Conservation (phyloP, 2,113 vertebrate genomes). For the Mungos mungo region DNA sequence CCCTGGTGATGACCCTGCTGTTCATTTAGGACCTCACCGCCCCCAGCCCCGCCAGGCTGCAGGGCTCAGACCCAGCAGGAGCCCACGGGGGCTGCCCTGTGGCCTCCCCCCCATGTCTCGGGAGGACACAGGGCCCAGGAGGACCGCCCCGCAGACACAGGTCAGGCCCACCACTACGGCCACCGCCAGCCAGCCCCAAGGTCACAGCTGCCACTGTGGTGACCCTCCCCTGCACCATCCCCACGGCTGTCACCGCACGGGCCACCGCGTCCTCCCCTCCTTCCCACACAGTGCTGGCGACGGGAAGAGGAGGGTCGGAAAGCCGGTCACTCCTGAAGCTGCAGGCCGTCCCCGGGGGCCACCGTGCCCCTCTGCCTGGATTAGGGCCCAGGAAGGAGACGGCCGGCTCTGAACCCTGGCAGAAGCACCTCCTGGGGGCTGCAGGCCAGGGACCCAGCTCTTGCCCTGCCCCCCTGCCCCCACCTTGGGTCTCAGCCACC, state of each 20-base stretch:
- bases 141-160: rapidly evolving
- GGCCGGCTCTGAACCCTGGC: background rate
- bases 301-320: rapidly evolving
- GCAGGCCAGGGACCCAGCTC: background rate
- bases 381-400: background rate
- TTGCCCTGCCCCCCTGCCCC: rapidly evolving
- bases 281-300: no score
- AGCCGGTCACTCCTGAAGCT: rapidly evolving
- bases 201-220: rapidly evolving
- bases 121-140: background rate
- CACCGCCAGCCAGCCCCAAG: background rate
- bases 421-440: no score
- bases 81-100: rapidly evolving
- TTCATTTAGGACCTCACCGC: background rate
- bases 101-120: background rate
- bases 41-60: rapidly evolving
- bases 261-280: rapidly evolving
- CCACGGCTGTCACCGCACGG: rapidly evolving
- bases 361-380: rapidly evolving
- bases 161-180: background rate
- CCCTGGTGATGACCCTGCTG: rapidly evolving
- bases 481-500: background rate
- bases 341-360: rapidly evolving
- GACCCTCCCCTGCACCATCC: background rate
- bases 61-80: background rate